phyloP scores from a whole-genome alignment of 2,888 invertebrate species.

The Drosophila sordidapex region DNA sequence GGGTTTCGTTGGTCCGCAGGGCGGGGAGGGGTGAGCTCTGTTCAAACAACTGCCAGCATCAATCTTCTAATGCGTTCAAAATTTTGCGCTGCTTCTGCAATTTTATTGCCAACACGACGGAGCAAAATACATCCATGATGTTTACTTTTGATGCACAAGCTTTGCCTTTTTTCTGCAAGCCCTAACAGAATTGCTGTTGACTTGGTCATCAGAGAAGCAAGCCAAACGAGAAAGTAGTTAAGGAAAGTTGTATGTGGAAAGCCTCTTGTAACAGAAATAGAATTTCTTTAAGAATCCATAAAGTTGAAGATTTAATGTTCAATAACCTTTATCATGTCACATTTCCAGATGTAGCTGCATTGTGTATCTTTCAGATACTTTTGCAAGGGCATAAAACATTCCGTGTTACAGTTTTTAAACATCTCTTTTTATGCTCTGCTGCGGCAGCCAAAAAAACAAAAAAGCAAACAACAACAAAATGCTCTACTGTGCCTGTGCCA shows the following conservation, averaged over 20 bases:
- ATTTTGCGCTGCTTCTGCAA: slow-evolving; percentile 73
- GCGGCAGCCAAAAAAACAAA: slow-evolving; percentile 7
- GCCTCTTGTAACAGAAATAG: not conserved
- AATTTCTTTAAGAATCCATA: slow-evolving; percentile 6
- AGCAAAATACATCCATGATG: slow-evolving; percentile 41
- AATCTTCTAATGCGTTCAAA: slow-evolving; percentile 79
- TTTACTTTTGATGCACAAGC: slow-evolving; percentile 56
- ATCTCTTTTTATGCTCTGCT: slow-evolving; percentile 3
- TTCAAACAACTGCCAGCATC: slow-evolving; percentile 78
- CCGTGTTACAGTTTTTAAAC: slow-evolving; percentile 8
- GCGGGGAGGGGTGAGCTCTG: slow-evolving; percentile 13
- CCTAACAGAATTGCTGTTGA: slow-evolving; percentile 37
- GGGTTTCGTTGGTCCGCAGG: not conserved
- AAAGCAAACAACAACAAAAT: slow-evolving; percentile 1
- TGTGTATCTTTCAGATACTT: slow-evolving; percentile 27
- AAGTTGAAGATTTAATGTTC: not conserved
- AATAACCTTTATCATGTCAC: not conserved
- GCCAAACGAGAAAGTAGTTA: not conserved
- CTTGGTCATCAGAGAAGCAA: slow-evolving; percentile 14
- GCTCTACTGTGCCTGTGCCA: slow-evolving; percentile 52
- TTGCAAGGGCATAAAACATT: slow-evolving; percentile 29
- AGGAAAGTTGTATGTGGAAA: not conserved
- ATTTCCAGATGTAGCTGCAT: slow-evolving; percentile 3
- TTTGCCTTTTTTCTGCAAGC: slow-evolving; percentile 12
- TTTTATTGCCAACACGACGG: slow-evolving; percentile 63